Base-by-base conservation (phyloP, 92 coral and sea anemone genomes). In the Palythoa heliodiscus region DNA sequence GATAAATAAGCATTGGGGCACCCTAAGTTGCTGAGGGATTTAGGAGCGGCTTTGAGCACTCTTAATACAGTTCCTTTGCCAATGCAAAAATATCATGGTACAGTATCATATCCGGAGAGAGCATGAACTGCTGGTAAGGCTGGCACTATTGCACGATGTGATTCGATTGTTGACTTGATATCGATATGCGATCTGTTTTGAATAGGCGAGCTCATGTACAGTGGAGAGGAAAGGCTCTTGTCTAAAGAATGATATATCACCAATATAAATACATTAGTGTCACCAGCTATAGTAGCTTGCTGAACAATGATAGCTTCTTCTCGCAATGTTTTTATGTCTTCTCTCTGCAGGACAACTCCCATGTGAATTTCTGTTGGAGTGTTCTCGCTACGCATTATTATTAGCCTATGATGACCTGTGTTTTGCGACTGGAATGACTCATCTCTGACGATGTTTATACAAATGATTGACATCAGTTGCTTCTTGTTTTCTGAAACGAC, bases 281-380 rank as follows among this genome's bases (percentile, higher is more conserved):
- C 47, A 5, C 5, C 47, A 40, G 47, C 47, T 40, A 40, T 40
- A 5, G 47, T 40, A 40, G 47, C 47, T 69, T 91, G 85, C 87
- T 63, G 68, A 90, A 90, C 84, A 38, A 83, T 58, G 82, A 76
- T 10, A 90, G 67, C 88, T 83, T 86, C 47, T 38, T 87, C 91
- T 7, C 52, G 63, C 40, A 5, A 40, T 40, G 47, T 40, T 40
- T 40, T 40, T 40, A 40, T 40, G 47, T 40, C 47, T 40, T 40
- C 47, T 40, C 47, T 40, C 47, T 40, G 47, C 47, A 40, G 47
- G 47, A 5, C 47, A 40, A 40, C n/a, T n/a, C n/a, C n/a, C n/a
- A n/a, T n/a, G n/a, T n/a, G n/a, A n/a, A n/a, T n/a, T n/a, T n/a
- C n/a, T 40, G 47, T 40, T 40, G 47, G 47, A 40, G 47, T 40